These are phyloP conservation scores for Chironomus riparius DNA, from an alignment of 2,888 invertebrate species.

Conservation along the genomic window DNA sequence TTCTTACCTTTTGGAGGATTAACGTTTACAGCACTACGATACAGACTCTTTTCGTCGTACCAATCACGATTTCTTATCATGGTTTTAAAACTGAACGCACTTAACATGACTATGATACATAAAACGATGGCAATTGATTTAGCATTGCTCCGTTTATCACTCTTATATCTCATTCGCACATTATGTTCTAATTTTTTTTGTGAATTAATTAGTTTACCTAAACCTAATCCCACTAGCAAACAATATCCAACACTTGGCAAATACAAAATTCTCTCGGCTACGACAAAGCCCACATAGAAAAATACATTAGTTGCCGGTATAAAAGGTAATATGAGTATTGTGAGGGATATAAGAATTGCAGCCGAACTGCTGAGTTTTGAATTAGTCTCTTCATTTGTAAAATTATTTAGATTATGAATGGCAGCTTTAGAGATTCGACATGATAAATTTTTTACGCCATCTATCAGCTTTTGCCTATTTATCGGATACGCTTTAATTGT, in stretches of 20 bases:
- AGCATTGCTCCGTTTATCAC: neutral
- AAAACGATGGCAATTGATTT: slow-evolving; percentile 13
- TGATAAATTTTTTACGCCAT: slow-evolving; percentile 36
- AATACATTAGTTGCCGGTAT: slow-evolving; percentile 92
- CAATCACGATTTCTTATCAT: slow-evolving; percentile 80
- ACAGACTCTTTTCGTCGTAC: slow-evolving; percentile 87
- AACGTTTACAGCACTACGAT: slow-evolving; percentile 78
- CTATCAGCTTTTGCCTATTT: slow-evolving; percentile 38
- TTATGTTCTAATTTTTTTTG: neutral
- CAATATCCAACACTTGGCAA: slow-evolving; percentile 94
- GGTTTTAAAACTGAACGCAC: slow-evolving; percentile 61
- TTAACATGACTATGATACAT: slow-evolving; percentile 47
- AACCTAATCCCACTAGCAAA: slow-evolving; percentile 71
- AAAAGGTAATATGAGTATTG: slow-evolving; percentile 82
- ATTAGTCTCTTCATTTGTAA: neutral
- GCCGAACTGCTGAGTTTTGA: slow-evolving; percentile 30
- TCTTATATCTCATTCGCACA: slow-evolving; percentile 9
- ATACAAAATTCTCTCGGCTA: slow-evolving; percentile 92
- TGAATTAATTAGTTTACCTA: slow-evolving; percentile 42
- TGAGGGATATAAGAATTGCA: slow-evolving; percentile 51
- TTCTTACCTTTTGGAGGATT: slow-evolving; percentile 95
- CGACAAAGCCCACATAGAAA: slow-evolving; percentile 97
- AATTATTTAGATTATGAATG: neutral
- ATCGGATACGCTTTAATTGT: neutral
- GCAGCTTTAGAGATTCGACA: slow-evolving; percentile 12